A percentile compares a stretch with the other conserved stretches of the same genome.
Conservation (phyloP, 2,113 vertebrate species). For the Oreochromis niloticus region DNA sequence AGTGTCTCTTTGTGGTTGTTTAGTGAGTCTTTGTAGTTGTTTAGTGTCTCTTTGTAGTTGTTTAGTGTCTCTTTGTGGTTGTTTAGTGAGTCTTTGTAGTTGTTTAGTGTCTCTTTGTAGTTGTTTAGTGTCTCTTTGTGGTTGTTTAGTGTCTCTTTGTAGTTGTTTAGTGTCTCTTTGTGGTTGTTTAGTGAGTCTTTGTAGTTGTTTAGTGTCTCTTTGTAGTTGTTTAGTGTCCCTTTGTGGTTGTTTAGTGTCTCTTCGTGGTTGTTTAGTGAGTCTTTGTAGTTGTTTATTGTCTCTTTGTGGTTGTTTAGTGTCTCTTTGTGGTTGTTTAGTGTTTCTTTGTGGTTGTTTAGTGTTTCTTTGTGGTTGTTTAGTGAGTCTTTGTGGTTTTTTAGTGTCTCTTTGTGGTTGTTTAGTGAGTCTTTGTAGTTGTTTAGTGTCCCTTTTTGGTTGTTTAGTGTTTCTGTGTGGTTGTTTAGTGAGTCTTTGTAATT, state of each 20-base stretch:
- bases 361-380: too few species aligned
- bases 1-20: too few species aligned
- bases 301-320: not conserved
- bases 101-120: too few species aligned
- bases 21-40: too few species aligned
- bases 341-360: fast-evolving
- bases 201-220: too few species aligned
- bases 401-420: fast-evolving
- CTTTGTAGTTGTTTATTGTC: too few species aligned
- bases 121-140: not conserved
- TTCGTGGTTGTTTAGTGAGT: fast-evolving
- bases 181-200: too few species aligned
- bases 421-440: fast-evolving
- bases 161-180: too few species aligned
- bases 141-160: not conserved
- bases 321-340: not conserved
- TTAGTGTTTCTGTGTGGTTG: too few species aligned
- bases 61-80: fast-evolving
- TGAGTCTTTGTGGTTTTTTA: not conserved
- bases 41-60: too few species aligned
- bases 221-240: fast-evolving
- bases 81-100: fast-evolving
- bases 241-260: too few species aligned
- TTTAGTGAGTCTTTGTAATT: not conserved
- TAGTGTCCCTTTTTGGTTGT: too few species aligned